These are phyloP conservation scores for Microcebus tavaratra DNA, from an alignment of 2,113 vertebrate species.

Conservation along the genomic window DNA sequence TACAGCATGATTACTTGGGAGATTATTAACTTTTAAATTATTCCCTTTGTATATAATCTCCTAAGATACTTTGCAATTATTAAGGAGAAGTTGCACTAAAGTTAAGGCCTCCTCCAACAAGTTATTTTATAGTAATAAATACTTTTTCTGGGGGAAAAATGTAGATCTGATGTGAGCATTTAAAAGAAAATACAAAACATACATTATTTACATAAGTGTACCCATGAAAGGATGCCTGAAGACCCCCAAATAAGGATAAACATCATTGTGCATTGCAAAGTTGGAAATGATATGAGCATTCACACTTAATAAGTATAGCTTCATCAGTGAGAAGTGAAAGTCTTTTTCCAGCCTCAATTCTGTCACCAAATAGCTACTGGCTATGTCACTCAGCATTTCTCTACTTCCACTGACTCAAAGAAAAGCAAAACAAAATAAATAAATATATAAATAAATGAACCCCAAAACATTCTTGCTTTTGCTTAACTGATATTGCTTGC, in stretches of 20 bases:
- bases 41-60: not conserved
- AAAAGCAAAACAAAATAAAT: not conserved
- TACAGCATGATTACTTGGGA: not conserved
- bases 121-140: too few relatives aligned
- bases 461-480: not conserved
- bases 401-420: not conserved
- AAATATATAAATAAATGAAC: too few relatives aligned
- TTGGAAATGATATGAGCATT: not conserved
- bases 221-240: not conserved
- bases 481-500: not conserved
- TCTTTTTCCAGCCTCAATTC: not conserved
- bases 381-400: not conserved
- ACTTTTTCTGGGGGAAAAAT: not conserved
- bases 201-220: not conserved
- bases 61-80: not conserved
- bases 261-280: not conserved
- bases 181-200: not conserved
- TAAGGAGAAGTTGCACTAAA: not conserved
- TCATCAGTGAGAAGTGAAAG: not conserved
- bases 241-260: not conserved
- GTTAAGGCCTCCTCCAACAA: not conserved
- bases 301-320: not conserved
- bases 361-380: not conserved
- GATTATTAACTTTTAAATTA: not conserved
- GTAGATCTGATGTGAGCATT: not conserved